phyloP scores from a whole-genome alignment of 2,888 invertebrate genomes.

The Thereva unica region DNA sequence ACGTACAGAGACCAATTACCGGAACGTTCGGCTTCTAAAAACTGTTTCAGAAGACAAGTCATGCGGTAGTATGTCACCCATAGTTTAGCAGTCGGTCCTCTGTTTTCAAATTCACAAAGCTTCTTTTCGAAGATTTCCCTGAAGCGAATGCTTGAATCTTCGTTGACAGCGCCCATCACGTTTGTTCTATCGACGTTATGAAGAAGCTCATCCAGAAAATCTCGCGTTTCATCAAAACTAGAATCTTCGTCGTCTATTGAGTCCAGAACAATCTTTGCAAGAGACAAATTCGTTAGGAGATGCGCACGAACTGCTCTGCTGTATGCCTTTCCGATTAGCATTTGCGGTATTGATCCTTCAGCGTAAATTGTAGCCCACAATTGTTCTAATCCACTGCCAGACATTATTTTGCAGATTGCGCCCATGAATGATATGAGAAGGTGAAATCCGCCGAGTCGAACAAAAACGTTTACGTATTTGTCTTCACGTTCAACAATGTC shows the following conservation, averaged over 20 bases:
- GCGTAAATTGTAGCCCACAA: conserved; percentile 7
- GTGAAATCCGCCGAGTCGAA: not conserved
- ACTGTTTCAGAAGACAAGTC: conserved; percentile 43
- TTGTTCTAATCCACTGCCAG: conserved; percentile 5
- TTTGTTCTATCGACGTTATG: no score
- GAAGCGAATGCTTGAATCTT: no score
- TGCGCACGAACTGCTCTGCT: not conserved
- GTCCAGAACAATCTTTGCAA: conserved; percentile 6
- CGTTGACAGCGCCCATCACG: no score
- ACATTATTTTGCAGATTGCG: conserved; percentile 12
- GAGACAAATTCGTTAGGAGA: not conserved
- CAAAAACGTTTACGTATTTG: not conserved
- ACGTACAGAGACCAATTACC: no score
- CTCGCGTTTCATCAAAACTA: no score
- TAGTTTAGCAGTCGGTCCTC: conserved; percentile 5
- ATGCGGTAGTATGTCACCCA: conserved; percentile 42
- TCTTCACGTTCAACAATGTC: not conserved
- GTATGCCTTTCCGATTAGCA: not conserved
- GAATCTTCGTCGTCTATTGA: no score
- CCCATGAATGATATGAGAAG: not conserved
- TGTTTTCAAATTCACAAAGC: no score
- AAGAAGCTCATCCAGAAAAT: no score
- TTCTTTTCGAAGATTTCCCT: no score
- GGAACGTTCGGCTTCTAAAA: conserved; percentile 16
- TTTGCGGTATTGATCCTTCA: no score